Evolutionary conservation across 2,888 invertebrate genomes (phyloP).

Genomic region (Dynastes tityus): DNA sequence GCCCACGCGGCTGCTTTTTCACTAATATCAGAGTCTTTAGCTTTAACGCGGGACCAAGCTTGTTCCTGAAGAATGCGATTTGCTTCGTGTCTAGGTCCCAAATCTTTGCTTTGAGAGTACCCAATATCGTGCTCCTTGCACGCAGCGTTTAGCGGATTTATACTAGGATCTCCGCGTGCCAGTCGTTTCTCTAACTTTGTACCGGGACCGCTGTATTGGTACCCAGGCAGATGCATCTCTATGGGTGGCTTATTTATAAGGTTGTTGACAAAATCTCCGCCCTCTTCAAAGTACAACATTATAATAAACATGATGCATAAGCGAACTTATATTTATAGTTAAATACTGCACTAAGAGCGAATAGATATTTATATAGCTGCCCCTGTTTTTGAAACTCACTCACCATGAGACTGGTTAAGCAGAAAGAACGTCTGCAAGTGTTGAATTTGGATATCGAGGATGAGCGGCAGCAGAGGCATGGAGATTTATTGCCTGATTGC

Average conservation of each 20-base stretch:
- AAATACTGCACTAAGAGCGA: neutral
- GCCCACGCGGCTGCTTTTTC: slow-evolving; percentile 43
- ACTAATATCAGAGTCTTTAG: slow-evolving; percentile 44
- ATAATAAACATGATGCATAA: neutral
- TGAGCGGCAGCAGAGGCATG: neutral
- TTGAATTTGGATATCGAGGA: neutral
- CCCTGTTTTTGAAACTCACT: neutral
- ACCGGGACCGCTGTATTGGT: slow-evolving; percentile 59
- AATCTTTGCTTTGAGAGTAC: slow-evolving; percentile 42
- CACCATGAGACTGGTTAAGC: slow-evolving; percentile 17
- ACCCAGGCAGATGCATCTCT: slow-evolving; percentile 56
- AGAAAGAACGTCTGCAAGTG: neutral
- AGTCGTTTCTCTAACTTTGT: slow-evolving; percentile 59
- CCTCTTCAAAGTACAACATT: slow-evolving; percentile 31
- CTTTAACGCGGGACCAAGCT: slow-evolving; percentile 47
- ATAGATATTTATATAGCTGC: neutral
- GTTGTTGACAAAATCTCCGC: slow-evolving; percentile 52
- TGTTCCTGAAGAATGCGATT: slow-evolving; percentile 46
- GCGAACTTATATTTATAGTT: neutral
- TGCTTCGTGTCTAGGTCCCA: slow-evolving; percentile 21
- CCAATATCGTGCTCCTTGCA: slow-evolving; percentile 56
- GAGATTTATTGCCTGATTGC: slow-evolving; percentile 51
- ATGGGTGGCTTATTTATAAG: slow-evolving; percentile 57
- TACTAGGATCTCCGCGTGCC: slow-evolving; percentile 62
- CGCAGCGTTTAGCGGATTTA: slow-evolving; percentile 62